phyloP scores from a whole-genome alignment of 2,797 vertebrate species.

The Rhinoraja longicauda region DNA sequence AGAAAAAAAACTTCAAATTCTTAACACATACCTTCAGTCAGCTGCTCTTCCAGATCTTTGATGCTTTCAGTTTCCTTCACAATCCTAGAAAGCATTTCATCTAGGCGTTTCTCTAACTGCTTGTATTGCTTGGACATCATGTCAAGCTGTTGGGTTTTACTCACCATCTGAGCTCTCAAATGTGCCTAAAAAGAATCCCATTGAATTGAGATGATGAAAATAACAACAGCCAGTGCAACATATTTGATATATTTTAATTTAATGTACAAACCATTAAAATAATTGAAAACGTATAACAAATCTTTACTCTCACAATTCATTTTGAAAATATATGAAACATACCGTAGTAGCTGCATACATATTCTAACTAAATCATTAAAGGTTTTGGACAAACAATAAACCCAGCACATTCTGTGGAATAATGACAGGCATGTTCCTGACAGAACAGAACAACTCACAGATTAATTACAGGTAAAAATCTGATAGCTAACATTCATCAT shows the following conservation, averaged over 20 bases:
- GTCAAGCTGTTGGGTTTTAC: conserved; percentile 65
- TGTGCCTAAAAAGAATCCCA: conserved; percentile 56
- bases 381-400: background rate
- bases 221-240: background rate
- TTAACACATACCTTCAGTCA: conserved; percentile 71
- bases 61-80: conserved; percentile 84
- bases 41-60: conserved; percentile 84
- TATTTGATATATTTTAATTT: background rate
- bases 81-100: conserved; percentile 77
- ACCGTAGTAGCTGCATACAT: background rate
- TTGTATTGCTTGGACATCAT: conserved; percentile 69
- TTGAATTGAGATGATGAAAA: background rate
- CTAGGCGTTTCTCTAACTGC: conserved; percentile 72
- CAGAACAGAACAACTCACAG: background rate
- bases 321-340: background rate
- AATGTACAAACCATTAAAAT: background rate
- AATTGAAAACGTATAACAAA: background rate
- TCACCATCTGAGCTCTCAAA: conserved; percentile 60
- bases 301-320: background rate
- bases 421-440: background rate
- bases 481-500: background rate
- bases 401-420: background rate
- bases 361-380: background rate
- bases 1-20: background rate
- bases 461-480: background rate